Base-by-base conservation (phyloP, 1,140 invertebrate species). In the Theocolax elegans region DNA sequence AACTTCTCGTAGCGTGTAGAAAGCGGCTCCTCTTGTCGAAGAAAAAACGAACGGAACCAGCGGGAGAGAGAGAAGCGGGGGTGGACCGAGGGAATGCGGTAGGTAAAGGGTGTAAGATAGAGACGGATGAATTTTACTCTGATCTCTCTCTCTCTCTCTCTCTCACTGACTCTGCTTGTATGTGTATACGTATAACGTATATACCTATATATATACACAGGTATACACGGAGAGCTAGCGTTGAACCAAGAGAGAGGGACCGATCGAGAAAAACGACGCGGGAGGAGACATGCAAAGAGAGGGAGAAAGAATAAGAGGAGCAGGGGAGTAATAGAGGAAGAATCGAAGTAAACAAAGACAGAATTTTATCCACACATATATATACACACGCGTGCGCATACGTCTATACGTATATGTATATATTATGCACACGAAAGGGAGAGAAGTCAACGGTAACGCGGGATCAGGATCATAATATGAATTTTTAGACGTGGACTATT, bases 61-160 rank as follows among this genome's bases (percentile, higher is more conserved):
- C 19, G 54, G 4, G 29, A 23, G 12, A 40, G 12, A 8, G 31
- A 31, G 35, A 40, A 44, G 63, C 48, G 63, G 63, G 63, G 48
- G 63, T 65, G 49, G 48, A 51, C 58, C 13, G 19, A 60, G 59
- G 38, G 68, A 72, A 73, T 70, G 59, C 29, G 72, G 38, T 12
- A n/a, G 42, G 67, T 62, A 59, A 56, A 70, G 65, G 65, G 66
- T 53, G 67, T 44, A n/a, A 71, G 71, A 42, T 71, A 64, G 67
- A 65, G 65, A 67, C 13, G 23, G 64, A 35, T 15, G 19, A 40
- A 17, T 27, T 40, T 65, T 10, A 35, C 4, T 35, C 4, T 35
- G 31, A 6, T 10, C 23, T 62, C 21, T 63, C 40, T 27, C 31
- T 54, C 63, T 51, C 29, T 40, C 21, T 58, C 21, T 17, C 13